Base-by-base conservation (phyloP, 1,140 invertebrate species). In the Penaeus chinensis region DNA sequence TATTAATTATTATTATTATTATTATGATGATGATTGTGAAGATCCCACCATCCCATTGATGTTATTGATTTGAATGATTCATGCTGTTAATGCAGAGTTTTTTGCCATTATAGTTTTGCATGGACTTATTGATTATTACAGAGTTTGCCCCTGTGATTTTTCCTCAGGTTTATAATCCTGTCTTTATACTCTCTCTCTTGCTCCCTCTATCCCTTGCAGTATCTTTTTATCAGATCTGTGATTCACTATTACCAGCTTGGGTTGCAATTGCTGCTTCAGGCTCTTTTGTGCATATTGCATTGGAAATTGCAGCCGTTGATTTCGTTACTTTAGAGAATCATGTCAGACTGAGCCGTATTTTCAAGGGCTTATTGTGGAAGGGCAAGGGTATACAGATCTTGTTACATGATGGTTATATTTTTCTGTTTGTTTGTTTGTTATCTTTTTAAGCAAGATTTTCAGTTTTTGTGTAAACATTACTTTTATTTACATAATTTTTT, bases 61-160 rank as follows among this genome's bases (percentile, higher is more conserved):
- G 84, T 85, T 85, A 78, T 84, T 85, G 24, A 27, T 63, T 79
- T 84, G 20, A 37, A 54, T 54, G 54, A 77, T 42, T 77, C 7
- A 84, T 85, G 24, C 32, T 85, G 83, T 62, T 63, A 32, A 85
- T 85, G 83, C n/a, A 79, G 83, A 61, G 37, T 78, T 85, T 85
- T 77, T 71, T 37, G 27, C 20, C 61, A 42, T 37, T 66, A 78
- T 85, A 85, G 11, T 85, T 62, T 79, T 85, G 83, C 83, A 85
- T 85, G 83, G 24, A 65, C 37, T 85, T 65, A 63, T 65, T 85
- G 3, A 62, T 19, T 47, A 82, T 42, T 11, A 82, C 62, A 82
- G 63, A 63, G 60, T 82, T 65, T 82, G 62, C 62, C 62, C 65
- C 65, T 24, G 62, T 32, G 42, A 32, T 42, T 63, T 19, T 63